phyloP scores from a whole-genome alignment of 2,113 vertebrate genomes.

The Propithecus coquereli region DNA sequence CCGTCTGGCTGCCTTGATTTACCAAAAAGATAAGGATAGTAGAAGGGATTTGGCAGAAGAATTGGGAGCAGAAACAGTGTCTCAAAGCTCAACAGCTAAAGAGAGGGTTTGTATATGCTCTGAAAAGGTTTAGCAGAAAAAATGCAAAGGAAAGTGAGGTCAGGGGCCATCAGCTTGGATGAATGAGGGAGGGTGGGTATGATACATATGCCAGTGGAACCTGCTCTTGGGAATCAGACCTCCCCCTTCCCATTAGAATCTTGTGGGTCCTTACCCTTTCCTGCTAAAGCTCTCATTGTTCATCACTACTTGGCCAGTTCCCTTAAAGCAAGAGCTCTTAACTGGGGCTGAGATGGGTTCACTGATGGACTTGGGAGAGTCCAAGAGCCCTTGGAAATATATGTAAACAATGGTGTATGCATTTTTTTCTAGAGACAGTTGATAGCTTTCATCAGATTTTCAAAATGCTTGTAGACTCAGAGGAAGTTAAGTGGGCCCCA shows the following conservation, averaged over 20 bases:
- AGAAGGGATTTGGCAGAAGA: background rate
- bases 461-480: background rate
- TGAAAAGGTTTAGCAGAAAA: background rate
- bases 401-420: background rate
- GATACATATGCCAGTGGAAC: background rate
- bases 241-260: background rate
- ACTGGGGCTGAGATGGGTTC: background rate
- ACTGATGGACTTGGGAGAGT: background rate
- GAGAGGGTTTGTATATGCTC: background rate
- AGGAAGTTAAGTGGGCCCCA: background rate
- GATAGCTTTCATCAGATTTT: constrained; percentile 16
- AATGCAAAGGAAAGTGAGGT: background rate
- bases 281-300: background rate
- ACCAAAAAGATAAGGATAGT: background rate
- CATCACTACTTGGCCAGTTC: background rate
- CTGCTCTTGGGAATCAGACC: background rate
- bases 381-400: background rate
- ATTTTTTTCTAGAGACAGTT: background rate
- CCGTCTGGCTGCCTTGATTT: background rate
- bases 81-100: background rate
- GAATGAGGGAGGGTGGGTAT: no score
- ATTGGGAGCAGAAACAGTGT: background rate
- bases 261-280: background rate
- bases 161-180: background rate
- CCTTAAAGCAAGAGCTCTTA: background rate